Percentiles rank a stretch among this genome's conserved stretches.
Conservation (phyloP, 2,888 invertebrate species). For the Merodon equestris region DNA sequence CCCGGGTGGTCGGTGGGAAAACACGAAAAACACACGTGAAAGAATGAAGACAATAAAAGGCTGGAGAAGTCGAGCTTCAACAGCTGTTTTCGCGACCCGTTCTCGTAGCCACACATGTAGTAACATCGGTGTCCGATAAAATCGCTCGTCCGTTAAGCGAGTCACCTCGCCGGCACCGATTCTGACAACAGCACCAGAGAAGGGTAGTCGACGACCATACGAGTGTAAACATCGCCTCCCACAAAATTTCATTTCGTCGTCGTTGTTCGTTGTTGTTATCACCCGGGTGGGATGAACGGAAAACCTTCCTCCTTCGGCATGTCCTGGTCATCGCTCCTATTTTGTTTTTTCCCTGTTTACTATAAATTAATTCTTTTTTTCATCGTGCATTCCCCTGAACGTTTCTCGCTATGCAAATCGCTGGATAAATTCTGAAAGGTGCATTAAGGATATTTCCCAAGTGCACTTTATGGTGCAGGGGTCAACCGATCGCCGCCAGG, state of each 20-base stretch:
- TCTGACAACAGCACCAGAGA: neutral
- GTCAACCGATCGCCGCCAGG: slow-evolving; percentile 6
- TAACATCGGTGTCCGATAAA: slow-evolving; percentile 32
- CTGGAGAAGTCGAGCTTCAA: slow-evolving; percentile 10
- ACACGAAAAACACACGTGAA: slow-evolving; percentile 5
- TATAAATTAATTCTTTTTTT: slow-evolving; percentile 51
- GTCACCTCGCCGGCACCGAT: neutral
- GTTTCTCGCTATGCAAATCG: slow-evolving; percentile 46
- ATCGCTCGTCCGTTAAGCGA: slow-evolving; percentile 5
- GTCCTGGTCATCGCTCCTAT: neutral
- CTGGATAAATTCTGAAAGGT: slow-evolving; percentile 56
- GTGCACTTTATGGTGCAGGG: slow-evolving; percentile 22
- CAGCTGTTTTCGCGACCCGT: slow-evolving; percentile 45
- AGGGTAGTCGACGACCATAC: slow-evolving; percentile 5
- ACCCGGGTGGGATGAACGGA: neutral
- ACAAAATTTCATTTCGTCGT: slow-evolving; percentile 56
- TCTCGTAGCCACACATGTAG: slow-evolving; percentile 6
- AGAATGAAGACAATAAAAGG: slow-evolving; percentile 4
- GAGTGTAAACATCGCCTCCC: slow-evolving; percentile 58
- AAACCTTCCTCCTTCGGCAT: neutral
- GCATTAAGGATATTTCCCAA: slow-evolving; percentile 51
- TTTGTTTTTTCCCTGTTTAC: slow-evolving; percentile 20
- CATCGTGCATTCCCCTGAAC: neutral
- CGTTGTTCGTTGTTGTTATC: no score
- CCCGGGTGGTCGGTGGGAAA: neutral